Evolutionary conservation across 30 jellyfish, hydroid and myxozoan genomes (phyloP), one percentile per base, ranked within the genome.

Genomic region (Aurelia aurita complex sp. Pacific): DNA sequence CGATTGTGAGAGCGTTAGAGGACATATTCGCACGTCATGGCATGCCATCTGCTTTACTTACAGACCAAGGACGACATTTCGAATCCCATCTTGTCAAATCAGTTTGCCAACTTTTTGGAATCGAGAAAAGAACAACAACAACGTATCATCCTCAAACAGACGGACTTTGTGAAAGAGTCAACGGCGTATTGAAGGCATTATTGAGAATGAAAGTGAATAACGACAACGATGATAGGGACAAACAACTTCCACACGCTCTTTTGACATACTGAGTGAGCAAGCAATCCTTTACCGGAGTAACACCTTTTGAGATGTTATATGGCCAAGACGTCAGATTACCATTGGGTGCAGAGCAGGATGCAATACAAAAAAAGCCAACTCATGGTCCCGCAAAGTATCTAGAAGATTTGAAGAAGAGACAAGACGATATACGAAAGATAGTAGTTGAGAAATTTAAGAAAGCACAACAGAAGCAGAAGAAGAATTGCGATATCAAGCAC

Each of bases 231-330:
- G 82, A 79, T 51, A 61, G 89, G 89, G 89, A 79, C 61, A 69
- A 79, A 35, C 82, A 79, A 10, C 57, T 79, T 4, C 89, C 74
- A 17, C 75, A 42, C 42, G 89, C 75, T 7, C 69, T 79, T 7
- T 40, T 79, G 57, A 67, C 83, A 8, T 79, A 79, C 35, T 5
- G 89, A 43, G 69, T 62, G 10, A 52, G 79, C 62, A 52, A 54
- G 60, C 85, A 69, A 19, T 17, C 63, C 14, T 19, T 89, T 15
- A 62, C 89, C 17, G 85, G 85, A 38, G 62, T n/a, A 5, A 16
- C 91, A 19, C 91, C 91, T 8, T 82, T 82, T 69, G 69, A 51
- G n/a, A 15, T 82, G 85, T 38, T 82, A 18, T 82, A 82, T 73
- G 91, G 91, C 9, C 79, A 89, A 16, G 77, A 82, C 10, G 61